These are phyloP conservation scores for Australoheros facetus DNA, from an alignment of 2,797 vertebrate genomes.

Conservation along the genomic window DNA sequence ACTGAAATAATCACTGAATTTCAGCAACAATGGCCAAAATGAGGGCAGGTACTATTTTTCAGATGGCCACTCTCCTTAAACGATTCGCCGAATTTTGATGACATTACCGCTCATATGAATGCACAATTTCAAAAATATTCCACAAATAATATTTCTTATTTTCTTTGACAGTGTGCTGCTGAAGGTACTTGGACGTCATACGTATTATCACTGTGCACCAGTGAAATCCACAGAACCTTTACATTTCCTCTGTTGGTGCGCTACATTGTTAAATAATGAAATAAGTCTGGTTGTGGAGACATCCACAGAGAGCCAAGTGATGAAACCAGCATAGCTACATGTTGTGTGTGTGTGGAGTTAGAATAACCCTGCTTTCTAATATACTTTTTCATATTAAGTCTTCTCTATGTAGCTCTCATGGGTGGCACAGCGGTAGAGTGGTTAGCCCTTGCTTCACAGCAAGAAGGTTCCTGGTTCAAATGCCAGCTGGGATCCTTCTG, in stretches of 20 bases:
- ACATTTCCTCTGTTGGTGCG: neutral
- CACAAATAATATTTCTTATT: neutral
- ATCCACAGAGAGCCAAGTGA: neutral
- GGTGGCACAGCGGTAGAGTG: too few species aligned
- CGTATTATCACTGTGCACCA: neutral
- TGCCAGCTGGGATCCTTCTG: too few species aligned
- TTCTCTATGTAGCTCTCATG: too few species aligned
- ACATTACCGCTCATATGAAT: neutral
- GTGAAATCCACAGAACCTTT: neutral
- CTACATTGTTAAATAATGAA: neutral
- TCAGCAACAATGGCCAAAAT: neutral
- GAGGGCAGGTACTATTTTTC: neutral
- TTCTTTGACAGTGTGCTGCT: neutral
- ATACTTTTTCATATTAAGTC: too few species aligned
- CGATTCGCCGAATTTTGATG: neutral
- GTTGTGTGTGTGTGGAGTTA: neutral
- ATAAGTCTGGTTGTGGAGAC: neutral
- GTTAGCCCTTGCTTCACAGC: too few species aligned
- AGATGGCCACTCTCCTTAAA: neutral
- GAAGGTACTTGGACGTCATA: neutral
- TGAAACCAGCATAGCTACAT: neutral
- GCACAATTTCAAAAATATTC: neutral
- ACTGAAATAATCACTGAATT: accelerated
- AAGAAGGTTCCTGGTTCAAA: too few species aligned
- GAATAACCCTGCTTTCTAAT: neutral